Evolutionary conservation across 2,888 invertebrate genomes (phyloP).

Genomic region (Kryphioiulus occultus): DNA sequence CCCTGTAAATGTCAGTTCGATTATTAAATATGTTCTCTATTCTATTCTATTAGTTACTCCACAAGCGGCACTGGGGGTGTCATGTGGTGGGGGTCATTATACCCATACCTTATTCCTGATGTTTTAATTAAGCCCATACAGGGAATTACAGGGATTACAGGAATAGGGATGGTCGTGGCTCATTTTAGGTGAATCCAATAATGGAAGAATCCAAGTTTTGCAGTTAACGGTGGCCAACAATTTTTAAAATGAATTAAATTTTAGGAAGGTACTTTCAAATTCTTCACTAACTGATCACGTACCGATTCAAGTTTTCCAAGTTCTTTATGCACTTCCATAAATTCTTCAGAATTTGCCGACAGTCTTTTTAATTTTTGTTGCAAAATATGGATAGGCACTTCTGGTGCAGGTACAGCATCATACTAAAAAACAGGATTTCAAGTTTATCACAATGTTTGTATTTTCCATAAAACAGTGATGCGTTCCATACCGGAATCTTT

Average conservation of each 20-base stretch:
- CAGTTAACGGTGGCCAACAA: no score
- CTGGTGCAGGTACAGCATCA: constrained; percentile 63
- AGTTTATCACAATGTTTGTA: not conserved
- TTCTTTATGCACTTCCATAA: constrained; percentile 56
- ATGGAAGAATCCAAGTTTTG: no score
- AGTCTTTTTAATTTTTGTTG: constrained; percentile 58
- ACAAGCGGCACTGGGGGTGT: no score
- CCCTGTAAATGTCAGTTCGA: constrained; percentile 57
- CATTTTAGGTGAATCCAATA: no score
- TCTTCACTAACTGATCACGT: constrained; percentile 48
- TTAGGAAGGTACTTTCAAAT: not conserved
- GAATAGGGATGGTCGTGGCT: no score
- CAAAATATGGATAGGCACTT: constrained; percentile 63
- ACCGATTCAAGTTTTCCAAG: constrained; percentile 59
- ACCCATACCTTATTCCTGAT: no score
- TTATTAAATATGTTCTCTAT: no score
- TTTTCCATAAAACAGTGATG: not conserved
- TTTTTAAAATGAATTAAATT: not conserved
- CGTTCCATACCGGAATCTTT: constrained; percentile 52
- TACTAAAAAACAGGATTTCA: constrained; percentile 54
- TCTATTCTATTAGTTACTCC: no score
- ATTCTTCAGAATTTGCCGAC: constrained; percentile 57
- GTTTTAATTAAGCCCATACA: no score
- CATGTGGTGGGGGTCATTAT: no score
- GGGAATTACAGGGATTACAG: no score